Evolutionary conservation across 2,888 invertebrate species (phyloP).

Genomic region (Chrysodeixis includens): DNA sequence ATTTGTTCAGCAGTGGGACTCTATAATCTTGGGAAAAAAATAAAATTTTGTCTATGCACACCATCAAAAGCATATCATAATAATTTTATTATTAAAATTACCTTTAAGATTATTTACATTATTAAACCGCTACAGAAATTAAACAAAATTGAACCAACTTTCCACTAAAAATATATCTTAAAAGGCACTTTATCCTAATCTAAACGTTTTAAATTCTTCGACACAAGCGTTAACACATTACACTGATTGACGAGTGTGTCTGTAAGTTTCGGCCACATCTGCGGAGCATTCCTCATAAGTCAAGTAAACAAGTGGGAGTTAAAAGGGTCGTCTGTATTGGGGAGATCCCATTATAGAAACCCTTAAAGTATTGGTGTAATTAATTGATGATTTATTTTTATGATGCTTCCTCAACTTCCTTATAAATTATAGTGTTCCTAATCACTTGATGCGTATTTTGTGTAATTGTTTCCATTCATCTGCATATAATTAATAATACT

Average conservation of each 20-base stretch:
- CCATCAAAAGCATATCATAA: too few relatives aligned
- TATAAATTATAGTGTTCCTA: too few relatives aligned
- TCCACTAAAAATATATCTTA: background rate
- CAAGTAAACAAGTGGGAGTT: slow-evolving; percentile 13
- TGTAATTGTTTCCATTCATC: too few relatives aligned
- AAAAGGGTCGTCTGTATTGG: slow-evolving; percentile 7
- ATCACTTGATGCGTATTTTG: too few relatives aligned
- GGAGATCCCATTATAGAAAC: background rate
- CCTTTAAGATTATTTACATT: background rate
- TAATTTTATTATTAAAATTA: too few relatives aligned
- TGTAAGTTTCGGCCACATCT: slow-evolving; percentile 24
- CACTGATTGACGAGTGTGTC: slow-evolving; percentile 11
- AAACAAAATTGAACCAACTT: background rate
- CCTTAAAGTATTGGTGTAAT: background rate
- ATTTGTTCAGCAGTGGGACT: too few relatives aligned
- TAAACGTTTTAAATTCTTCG: slow-evolving; percentile 7
- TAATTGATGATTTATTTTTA: background rate
- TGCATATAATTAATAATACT: too few relatives aligned
- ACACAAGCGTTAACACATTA: slow-evolving; percentile 11
- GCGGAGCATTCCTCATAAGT: slow-evolving; percentile 24
- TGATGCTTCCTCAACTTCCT: too few relatives aligned
- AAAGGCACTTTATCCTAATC: background rate
- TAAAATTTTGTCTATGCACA: too few relatives aligned
- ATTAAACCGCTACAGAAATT: background rate
- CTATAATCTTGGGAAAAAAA: too few relatives aligned